Percentiles rank a stretch among this genome's conserved stretches.
phyloP scores from a whole-genome alignment of 2,888 invertebrate genomes.

The Gandaritis pyraliata region DNA sequence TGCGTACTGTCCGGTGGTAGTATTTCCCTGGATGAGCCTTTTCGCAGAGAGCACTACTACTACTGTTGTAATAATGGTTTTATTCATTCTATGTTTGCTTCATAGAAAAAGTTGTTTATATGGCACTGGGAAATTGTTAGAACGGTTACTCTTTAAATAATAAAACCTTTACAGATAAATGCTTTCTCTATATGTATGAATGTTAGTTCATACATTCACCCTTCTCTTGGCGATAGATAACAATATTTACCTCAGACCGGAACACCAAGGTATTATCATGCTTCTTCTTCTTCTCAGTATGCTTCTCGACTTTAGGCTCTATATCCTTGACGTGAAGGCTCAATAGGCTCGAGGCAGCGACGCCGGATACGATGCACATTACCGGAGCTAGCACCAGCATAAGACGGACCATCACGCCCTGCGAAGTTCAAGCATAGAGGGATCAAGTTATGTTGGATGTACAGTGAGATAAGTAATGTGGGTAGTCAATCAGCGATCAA shows the following conservation, averaged over 20 bases:
- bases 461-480: not conserved
- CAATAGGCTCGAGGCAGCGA: slow-evolving; percentile 94
- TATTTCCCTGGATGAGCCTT: too few species aligned
- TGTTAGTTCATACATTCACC: too few species aligned
- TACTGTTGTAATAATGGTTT: too few species aligned
- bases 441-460: slow-evolving; percentile 39
- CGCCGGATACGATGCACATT: slow-evolving; percentile 98
- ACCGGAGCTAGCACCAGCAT: slow-evolving; percentile 99
- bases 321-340: slow-evolving; percentile 94
- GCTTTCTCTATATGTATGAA: too few species aligned
- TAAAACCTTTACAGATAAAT: too few species aligned
- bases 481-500: slow-evolving; percentile 84
- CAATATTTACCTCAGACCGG: slow-evolving; percentile 87
- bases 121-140: too few species aligned
- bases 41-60: too few species aligned
- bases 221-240: too few species aligned
- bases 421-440: slow-evolving; percentile 33
- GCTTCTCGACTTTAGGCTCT: slow-evolving; percentile 88
- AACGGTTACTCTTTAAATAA: too few species aligned
- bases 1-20: too few species aligned
- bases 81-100: too few species aligned
- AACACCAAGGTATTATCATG: slow-evolving; percentile 90
- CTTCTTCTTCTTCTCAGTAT: slow-evolving; percentile 85
- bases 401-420: slow-evolving; percentile 99
- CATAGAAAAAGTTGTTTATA: too few species aligned